Evolutionary conservation across 2,113 vertebrate species (phyloP), one percentile per base, ranked within the genome.

Genomic region (Scophthalmus maximus): DNA sequence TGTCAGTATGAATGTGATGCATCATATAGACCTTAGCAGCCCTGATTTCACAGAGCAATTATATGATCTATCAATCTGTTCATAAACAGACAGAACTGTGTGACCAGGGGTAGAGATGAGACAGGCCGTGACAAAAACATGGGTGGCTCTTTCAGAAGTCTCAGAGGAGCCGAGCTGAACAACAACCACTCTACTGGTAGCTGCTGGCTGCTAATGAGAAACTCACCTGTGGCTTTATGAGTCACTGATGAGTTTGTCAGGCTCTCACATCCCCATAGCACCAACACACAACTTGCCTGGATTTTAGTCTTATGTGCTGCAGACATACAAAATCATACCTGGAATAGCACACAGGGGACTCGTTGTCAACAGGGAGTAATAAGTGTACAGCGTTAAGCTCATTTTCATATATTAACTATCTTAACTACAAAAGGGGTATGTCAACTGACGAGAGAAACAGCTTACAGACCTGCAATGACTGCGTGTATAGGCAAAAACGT

Each of bases 161-260:
- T 57, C 32, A 1, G 23, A 38, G 64, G 68, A 47, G 46, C 27
- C 1, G 22, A 65, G 60, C 50, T 67, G 20, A 72, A 73, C 29
- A 77, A 61, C 65, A 73, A 55, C 23, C 15, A 40, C 14, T 30
- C 12, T 26, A 56, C 53, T 47, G 25, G 22, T 47, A 79, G 74
- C 57, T 78, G 66, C 60, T 26, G 57, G 57, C 27, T 49, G 59
- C 73, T 87, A 79, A 89, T 88, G 72, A 87, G 73, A 61, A 72
- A 80, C 38, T 61, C 84, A 82, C 76, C 73, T 81, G 80, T 60
- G 53, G 76, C 67, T 81, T 84, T 47, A 72, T 58, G 62, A 81
- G 73, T 71, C 73, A 77, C 55, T 78, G 64, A 84, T 87, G 66
- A 81, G 42, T 18, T 67, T 59, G 79, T 65, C 68, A 75, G 62